phyloP scores from a whole-genome alignment of 2,113 vertebrate genomes.

The Tursiops truncatus region DNA sequence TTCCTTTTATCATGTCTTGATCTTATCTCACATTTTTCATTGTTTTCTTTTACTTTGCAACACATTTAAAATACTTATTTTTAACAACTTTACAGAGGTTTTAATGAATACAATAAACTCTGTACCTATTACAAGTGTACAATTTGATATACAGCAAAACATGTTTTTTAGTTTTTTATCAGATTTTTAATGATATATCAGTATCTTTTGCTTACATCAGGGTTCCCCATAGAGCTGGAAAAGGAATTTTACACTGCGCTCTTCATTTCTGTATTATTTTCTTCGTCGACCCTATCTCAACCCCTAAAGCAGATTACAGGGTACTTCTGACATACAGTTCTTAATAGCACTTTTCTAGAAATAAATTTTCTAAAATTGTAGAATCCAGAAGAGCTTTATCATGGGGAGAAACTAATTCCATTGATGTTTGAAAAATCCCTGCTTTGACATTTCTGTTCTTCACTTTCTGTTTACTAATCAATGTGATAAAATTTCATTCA shows the following conservation, averaged over 20 bases:
- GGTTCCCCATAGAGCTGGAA: not conserved
- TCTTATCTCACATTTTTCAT: not conserved
- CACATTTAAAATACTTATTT: not conserved
- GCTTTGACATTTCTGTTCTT: not conserved
- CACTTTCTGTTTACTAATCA: not conserved
- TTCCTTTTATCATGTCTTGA: not conserved
- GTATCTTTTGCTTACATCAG: no score
- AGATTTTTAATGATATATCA: no score
- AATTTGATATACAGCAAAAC: not conserved
- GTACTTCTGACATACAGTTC: not conserved
- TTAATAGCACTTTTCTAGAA: not conserved
- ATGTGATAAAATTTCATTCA: not conserved
- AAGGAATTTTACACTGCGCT: rapidly evolving
- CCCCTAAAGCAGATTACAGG: not conserved
- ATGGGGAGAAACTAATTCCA: not conserved
- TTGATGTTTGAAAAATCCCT: not conserved
- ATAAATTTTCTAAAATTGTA: not conserved
- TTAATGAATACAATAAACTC: not conserved
- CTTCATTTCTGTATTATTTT: not conserved
- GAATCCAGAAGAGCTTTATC: not conserved
- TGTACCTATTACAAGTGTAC: not conserved
- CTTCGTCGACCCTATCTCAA: no score
- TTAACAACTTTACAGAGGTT: not conserved
- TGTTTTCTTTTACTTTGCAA: not conserved
- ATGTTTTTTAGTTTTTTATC: not conserved